Evolutionary conservation across 1,140 invertebrate species (phyloP).

Genomic region (Triops cancriformis): DNA sequence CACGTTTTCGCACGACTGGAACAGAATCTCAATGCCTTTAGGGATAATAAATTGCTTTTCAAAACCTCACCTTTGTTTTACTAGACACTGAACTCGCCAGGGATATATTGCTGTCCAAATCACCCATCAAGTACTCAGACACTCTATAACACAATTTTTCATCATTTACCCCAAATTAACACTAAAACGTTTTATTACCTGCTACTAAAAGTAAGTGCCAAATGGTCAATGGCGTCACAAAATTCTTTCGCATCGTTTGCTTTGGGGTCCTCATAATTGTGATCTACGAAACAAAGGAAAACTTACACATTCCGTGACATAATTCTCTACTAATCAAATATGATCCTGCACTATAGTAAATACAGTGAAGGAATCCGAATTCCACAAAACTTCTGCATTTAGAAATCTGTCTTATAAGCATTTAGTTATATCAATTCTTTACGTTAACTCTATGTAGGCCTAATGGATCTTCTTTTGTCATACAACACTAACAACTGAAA

Average conservation of each 20-base stretch:
- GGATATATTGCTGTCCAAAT: conserved; percentile 39
- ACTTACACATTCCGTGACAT: neutral
- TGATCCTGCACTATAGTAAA: too few species aligned
- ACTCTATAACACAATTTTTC: conserved; percentile 38
- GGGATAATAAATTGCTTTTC: neutral
- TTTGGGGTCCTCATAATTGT: conserved; percentile 42
- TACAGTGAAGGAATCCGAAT: too few species aligned
- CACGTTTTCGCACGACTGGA: conserved; percentile 39
- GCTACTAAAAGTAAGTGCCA: conserved; percentile 47
- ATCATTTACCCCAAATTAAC: neutral
- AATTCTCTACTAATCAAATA: neutral
- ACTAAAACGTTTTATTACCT: conserved; percentile 38
- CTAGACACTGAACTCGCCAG: conserved; percentile 33
- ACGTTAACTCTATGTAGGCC: too few species aligned
- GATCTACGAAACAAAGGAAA: conserved; percentile 35
- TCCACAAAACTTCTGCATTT: too few species aligned
- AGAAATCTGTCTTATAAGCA: too few species aligned
- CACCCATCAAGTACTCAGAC: conserved; percentile 50
- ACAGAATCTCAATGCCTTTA: conserved; percentile 18
- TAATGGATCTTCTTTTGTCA: too few species aligned
- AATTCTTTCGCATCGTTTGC: conserved; percentile 38
- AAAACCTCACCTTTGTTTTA: conserved; percentile 37
- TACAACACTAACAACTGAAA: too few species aligned
- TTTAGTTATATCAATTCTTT: too few species aligned
- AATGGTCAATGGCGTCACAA: conserved; percentile 46